phyloP scores from a whole-genome alignment of 2,888 invertebrate genomes.

The Drosophila mettleri region DNA sequence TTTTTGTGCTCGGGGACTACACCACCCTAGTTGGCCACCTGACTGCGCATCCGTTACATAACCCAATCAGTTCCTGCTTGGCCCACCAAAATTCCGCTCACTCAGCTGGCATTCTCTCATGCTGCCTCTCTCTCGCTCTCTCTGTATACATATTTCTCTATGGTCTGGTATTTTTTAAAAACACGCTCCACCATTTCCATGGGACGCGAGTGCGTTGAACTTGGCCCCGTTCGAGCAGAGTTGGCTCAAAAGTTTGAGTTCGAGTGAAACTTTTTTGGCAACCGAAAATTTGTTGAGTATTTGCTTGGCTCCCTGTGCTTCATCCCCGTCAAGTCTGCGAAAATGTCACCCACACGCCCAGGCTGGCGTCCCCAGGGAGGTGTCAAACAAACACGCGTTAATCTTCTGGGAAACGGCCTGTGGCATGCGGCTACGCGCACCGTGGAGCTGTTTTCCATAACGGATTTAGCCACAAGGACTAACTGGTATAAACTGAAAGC shows the following conservation, averaged over 20 bases:
- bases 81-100: slow-evolving; percentile 17
- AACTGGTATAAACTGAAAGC: background rate
- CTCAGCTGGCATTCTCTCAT: slow-evolving; percentile 9
- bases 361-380: slow-evolving; percentile 30
- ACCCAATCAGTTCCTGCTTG: slow-evolving; percentile 39
- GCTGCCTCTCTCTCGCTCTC: slow-evolving; percentile 7
- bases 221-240: slow-evolving; percentile 47
- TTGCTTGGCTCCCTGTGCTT: slow-evolving; percentile 10
- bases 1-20: slow-evolving; percentile 34
- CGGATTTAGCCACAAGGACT: slow-evolving; percentile 1
- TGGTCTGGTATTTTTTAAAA: slow-evolving; percentile 1
- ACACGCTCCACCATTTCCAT: slow-evolving; percentile 16
- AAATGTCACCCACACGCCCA: slow-evolving; percentile 36
- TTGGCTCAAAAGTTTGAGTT: slow-evolving; percentile 57
- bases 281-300: slow-evolving; percentile 41
- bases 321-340: slow-evolving; percentile 14
- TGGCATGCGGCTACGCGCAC: slow-evolving; percentile 36
- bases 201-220: slow-evolving; percentile 65
- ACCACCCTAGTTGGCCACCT: slow-evolving; percentile 26
- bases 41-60: slow-evolving; percentile 68
- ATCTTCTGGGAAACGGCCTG: slow-evolving; percentile 48
- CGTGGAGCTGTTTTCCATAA: slow-evolving; percentile 38
- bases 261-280: slow-evolving; percentile 55
- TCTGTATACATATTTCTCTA: slow-evolving; percentile 4
- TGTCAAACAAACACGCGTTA: slow-evolving; percentile 67